Evolutionary conservation across 1,140 invertebrate genomes (phyloP).

Genomic region (Sweltsa coloradensis): DNA sequence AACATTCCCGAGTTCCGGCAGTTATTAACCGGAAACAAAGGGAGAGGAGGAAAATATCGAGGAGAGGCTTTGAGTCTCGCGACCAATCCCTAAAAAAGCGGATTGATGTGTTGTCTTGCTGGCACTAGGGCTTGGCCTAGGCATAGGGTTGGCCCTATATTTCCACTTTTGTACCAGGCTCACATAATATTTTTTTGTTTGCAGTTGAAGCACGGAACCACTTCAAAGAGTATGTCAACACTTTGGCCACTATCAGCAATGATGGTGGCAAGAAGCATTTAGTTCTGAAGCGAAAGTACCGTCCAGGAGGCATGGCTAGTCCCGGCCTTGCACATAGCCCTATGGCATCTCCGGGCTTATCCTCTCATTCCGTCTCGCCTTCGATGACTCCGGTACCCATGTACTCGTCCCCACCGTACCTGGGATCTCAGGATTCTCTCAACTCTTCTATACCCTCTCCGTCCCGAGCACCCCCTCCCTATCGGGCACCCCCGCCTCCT

Average conservation of each 20-base stretch:
- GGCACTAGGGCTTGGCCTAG: too few species aligned
- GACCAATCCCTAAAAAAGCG: too few species aligned
- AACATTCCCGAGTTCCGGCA: too few species aligned
- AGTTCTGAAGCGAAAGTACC: conserved; percentile 65
- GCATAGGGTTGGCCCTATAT: too few species aligned
- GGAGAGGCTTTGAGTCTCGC: too few species aligned
- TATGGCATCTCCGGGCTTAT: conserved; percentile 7
- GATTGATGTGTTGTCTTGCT: too few species aligned
- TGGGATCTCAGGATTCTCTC: conserved; percentile 19
- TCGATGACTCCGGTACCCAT: conserved; percentile 25
- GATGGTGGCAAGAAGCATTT: conserved; percentile 67
- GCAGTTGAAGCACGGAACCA: conserved; percentile 67
- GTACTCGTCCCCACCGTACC: conserved; percentile 24
- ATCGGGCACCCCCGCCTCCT: conserved; percentile 28
- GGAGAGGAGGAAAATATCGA: too few species aligned
- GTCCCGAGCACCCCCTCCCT: conserved; percentile 44
- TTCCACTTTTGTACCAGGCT: too few species aligned
- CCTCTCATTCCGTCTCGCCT: conserved; percentile 12
- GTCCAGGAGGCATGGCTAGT: conserved; percentile 26
- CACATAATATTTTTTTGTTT: conserved; percentile 29
- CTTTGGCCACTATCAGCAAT: conserved; percentile 63
- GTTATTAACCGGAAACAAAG: too few species aligned
- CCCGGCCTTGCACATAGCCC: conserved; percentile 9
- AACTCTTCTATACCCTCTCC: conserved; percentile 24
- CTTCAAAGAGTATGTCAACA: conserved; percentile 87